Percentiles rank a stretch among this genome's conserved stretches.
phyloP scores from a whole-genome alignment of 2,797 vertebrate species.

The Merluccius polli region DNA sequence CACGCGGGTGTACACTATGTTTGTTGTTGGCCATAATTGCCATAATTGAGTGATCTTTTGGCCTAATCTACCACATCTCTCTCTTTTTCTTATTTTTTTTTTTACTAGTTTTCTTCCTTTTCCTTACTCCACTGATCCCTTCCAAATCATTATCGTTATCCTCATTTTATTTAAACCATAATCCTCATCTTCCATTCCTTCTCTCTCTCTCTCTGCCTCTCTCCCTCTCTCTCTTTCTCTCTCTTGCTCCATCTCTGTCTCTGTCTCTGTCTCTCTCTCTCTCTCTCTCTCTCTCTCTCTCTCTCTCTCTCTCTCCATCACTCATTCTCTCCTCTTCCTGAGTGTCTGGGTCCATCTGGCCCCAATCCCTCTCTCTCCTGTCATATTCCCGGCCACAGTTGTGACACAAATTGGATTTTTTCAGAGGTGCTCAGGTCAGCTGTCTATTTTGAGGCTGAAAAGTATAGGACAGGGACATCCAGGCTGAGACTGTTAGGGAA shows the following conservation, averaged over 20 bases:
- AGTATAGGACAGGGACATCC: not conserved
- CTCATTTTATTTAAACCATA: slow-evolving; percentile 25
- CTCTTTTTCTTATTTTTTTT: slow-evolving; percentile 19
- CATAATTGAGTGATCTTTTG: too few relatives aligned
- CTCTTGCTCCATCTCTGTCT: too few relatives aligned
- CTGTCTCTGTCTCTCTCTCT: not conserved
- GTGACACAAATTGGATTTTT: slow-evolving; percentile 57
- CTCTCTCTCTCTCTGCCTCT: not conserved
- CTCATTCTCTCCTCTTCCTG: slow-evolving; percentile 12
- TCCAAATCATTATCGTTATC: slow-evolving; percentile 6
- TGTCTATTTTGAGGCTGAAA: slow-evolving; percentile 31
- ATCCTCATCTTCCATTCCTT: slow-evolving; percentile 21
- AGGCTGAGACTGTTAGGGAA: too few relatives aligned
- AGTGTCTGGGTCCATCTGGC: slow-evolving; percentile 28
- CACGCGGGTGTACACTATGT: not conserved
- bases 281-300: slow-evolving; percentile 1
- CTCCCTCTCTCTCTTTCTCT: too few relatives aligned
- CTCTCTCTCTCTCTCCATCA: slow-evolving; percentile 8
- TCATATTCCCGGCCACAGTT: slow-evolving; percentile 43
- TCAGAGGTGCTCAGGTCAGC: slow-evolving; percentile 38
- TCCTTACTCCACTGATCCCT: not conserved
- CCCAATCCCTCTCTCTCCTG: slow-evolving; percentile 42
- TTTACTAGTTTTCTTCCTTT: not conserved
- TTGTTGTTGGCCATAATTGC: too few relatives aligned
- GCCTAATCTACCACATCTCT: not conserved